Percentiles rank a stretch among this genome's conserved stretches.
Evolutionary conservation across 1,140 invertebrate genomes (phyloP).

Genomic region (Calephelis virginiensis): DNA sequence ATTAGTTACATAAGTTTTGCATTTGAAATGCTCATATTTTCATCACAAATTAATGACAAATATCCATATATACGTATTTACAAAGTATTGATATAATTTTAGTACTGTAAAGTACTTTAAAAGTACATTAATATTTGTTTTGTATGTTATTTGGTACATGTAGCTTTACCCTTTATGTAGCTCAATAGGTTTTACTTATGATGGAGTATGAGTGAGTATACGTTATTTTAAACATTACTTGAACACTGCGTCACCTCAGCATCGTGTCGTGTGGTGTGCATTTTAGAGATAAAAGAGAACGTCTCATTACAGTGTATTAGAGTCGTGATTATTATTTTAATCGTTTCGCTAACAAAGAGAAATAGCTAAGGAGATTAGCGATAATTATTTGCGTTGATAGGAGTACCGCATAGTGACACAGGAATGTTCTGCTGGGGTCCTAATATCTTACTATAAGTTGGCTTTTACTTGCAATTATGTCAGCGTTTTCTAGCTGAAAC

Average conservation of each 20-base stretch:
- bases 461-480: not conserved
- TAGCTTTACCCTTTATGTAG: too few relatives aligned
- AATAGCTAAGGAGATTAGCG: conserved; percentile 48
- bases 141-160: too few relatives aligned
- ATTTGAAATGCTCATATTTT: too few relatives aligned
- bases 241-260: not conserved
- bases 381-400: conserved; percentile 42
- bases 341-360: conserved; percentile 60
- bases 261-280: not conserved
- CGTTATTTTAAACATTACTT: not conserved
- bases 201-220: too few relatives aligned
- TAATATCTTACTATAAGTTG: too few relatives aligned
- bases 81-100: too few relatives aligned
- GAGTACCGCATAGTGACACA: conserved; percentile 18
- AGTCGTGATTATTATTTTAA: conserved; percentile 73
- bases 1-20: too few relatives aligned
- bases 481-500: not conserved
- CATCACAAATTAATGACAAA: too few relatives aligned
- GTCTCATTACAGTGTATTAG: conserved; percentile 56
- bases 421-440: conserved; percentile 2
- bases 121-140: too few relatives aligned
- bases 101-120: too few relatives aligned
- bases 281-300: conserved; percentile 35
- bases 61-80: too few relatives aligned
- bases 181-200: too few relatives aligned